Base-by-base conservation (phyloP, 2,888 invertebrate species). In the Cynaeus angustus region DNA sequence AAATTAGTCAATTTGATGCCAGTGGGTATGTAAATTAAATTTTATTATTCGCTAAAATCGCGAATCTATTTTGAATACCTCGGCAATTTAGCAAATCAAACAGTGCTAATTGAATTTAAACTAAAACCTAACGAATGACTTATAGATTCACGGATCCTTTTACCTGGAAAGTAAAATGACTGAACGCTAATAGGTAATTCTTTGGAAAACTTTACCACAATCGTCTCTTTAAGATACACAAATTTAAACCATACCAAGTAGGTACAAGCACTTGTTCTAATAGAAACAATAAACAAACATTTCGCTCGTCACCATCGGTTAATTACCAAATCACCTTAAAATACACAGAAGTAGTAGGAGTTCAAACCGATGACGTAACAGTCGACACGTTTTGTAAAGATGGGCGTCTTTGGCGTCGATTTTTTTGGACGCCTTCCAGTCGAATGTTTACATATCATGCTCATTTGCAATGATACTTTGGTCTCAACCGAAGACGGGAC, bases 361-460 rank as follows among this genome's bases (percentile, higher is more conserved):
- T 12, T 50, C 12, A 12, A 30, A 53, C 43, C 21, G 28, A 41
- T 64, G 65, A 65, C 65, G 65, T 41, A 65, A 65, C 55, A 9
- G 37, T 16, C 50, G 62, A 26, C 45, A 59, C 53, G 56, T 48
- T 33, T 33, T 10, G 45, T 59, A 41, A 62, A 50, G 48, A 62
- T 37, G 52, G 50, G 53, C 55, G 65, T 55, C 65, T 65, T 65
- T 55, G 65, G 65, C 65, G 55, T 65, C 53, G 43, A 43, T 45
- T 50, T 41, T 14, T 64, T 64, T 65, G 65, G 65, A 53, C 10
- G 53, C 8, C 53, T 14, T 43, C 65, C 53, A 65, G 38, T 16
- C 43, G 38, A 33, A 50, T 66, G 66, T 66, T 66, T 66, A 58
- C 56, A 58, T 56, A 56, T 53, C 56, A 38, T 66, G 14, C 43